Evolutionary conservation across 2,888 invertebrate species (phyloP), one percentile per base, ranked within the genome.

Genomic region (Scaptomyza parva): DNA sequence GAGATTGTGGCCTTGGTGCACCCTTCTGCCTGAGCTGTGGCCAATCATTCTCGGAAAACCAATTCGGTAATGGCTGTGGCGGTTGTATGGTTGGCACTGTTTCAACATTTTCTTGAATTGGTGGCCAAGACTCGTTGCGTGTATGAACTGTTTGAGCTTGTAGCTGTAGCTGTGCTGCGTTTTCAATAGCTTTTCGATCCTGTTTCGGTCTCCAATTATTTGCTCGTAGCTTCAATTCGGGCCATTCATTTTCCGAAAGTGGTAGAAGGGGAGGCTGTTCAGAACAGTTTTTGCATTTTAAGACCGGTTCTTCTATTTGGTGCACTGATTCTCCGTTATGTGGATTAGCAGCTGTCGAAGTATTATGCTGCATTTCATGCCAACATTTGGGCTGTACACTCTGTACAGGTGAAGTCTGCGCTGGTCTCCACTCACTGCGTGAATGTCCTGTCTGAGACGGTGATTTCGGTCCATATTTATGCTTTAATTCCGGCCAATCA

Each of bases 31-130:
- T 17, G 1, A 37, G 37, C 17, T 17, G 17, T 37, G 17, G 17
- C 37, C 37, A 37, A 17, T 37, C 17, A 17, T 37, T 37, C 3
- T 37, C 37, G 9, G 37, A 37, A 37, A 37, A 37, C 37, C 37
- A 17, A 37, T 37, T 17, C 17, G 37, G 9, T 17, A 9, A 1
- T 17, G 17, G 12, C 37, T 17, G 37, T 17, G 37, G 14, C 7
- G 5, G 8, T 35, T 7, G 8, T 14, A 35, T 14, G 35, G 1
- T 37, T 17, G 37, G 37, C 17, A 3, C 37, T 3, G 8, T 2
- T 17, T 14, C 6, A 37, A 17, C 17, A 17, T 1, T 37, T 17
- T 17, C 37, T 9, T 1, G 17, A 9, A 1, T 3, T 17, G 3
- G 35, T 6, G 7, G 37, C 17, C 17, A 37, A 17, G 3, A 17